A percentile compares a stretch with the other conserved stretches of the same genome.
These are phyloP conservation scores for Aplysia californica DNA, from an alignment of 1,140 invertebrate species.

Conservation along the genomic window DNA sequence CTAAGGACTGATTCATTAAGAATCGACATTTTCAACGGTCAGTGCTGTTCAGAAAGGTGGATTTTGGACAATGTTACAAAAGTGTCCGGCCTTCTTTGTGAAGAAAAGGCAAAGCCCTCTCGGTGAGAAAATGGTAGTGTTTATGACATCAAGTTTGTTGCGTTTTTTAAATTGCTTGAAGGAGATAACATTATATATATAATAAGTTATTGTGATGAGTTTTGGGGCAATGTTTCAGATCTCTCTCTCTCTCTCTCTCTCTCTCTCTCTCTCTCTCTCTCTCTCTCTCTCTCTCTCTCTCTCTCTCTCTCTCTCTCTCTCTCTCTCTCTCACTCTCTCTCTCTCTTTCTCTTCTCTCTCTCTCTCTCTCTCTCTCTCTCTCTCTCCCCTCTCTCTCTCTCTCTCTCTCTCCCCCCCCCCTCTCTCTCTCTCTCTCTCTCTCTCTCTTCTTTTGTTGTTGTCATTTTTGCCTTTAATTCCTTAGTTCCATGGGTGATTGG, in stretches of 20 bases:
- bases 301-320: slow-evolving; percentile 11
- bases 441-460: neutral
- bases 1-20: too few species aligned
- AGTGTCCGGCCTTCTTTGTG: neutral
- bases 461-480: neutral
- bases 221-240: too few species aligned
- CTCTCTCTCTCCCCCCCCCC: slow-evolving; percentile 22
- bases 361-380: slow-evolving; percentile 15
- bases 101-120: neutral
- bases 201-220: too few species aligned
- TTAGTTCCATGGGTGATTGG: too few species aligned
- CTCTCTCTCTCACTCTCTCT: slow-evolving; percentile 6
- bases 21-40: too few species aligned
- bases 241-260: slow-evolving; percentile 5
- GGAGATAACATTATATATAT: too few species aligned
- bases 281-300: neutral
- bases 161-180: neutral
- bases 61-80: neutral
- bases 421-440: slow-evolving; percentile 24
- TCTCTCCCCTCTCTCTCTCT: slow-evolving; percentile 11
- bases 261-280: slow-evolving; percentile 15
- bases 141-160: neutral
- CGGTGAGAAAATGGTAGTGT: neutral
- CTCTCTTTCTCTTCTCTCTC: slow-evolving; percentile 6
- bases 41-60: too few species aligned